Conservation (phyloP, 2,797 vertebrate genomes). For the Gymnodraco acuticeps region DNA sequence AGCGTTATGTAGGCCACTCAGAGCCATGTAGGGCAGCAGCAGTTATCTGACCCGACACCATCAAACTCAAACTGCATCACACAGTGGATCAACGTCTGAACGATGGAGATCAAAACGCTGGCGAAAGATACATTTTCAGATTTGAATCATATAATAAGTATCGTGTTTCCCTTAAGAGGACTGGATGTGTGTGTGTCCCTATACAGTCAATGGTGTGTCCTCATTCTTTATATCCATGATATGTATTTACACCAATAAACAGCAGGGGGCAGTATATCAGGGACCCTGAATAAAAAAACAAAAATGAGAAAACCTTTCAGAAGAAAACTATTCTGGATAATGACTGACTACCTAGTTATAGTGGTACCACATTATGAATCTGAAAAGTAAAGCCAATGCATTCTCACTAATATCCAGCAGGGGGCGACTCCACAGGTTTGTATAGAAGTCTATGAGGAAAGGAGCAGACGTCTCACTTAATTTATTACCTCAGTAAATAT, state of each 20-base stretch:
- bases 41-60: conserved; percentile 46
- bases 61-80: conserved; percentile 14
- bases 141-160: background rate
- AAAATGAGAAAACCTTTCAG: too few relatives aligned
- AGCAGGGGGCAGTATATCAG: too few relatives aligned
- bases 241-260: background rate
- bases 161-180: background rate
- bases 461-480: too few relatives aligned
- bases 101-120: background rate
- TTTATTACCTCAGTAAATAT: too few relatives aligned
- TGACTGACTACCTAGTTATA: too few relatives aligned
- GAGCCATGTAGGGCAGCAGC: conserved; percentile 62
- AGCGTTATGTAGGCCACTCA: conserved; percentile 63
- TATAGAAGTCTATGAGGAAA: too few relatives aligned
- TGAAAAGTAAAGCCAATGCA: too few relatives aligned
- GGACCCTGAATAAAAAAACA: too few relatives aligned
- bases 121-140: background rate
- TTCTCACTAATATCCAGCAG: too few relatives aligned
- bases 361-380: too few relatives aligned
- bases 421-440: too few relatives aligned
- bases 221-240: background rate
- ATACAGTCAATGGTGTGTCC: background rate
- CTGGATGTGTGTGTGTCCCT: background rate
- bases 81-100: background rate
- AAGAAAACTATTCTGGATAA: too few relatives aligned